Conservation (phyloP, 2,888 invertebrate species). For the Drosophila borborema region DNA sequence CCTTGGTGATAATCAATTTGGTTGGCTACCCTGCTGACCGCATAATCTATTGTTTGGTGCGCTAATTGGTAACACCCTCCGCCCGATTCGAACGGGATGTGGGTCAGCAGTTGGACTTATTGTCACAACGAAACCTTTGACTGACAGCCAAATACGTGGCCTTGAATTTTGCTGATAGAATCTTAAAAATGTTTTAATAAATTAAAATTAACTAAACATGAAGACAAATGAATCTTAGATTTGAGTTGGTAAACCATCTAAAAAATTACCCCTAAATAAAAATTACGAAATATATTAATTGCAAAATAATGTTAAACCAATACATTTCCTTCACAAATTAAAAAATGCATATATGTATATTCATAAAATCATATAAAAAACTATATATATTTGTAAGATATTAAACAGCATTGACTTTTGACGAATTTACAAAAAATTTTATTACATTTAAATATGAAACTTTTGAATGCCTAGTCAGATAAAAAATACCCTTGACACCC, state of each 20-base stretch:
- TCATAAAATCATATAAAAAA: neutral
- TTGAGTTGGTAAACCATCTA: neutral
- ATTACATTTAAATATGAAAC: conserved; percentile 30
- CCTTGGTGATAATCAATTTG: conserved; percentile 80
- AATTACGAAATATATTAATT: neutral
- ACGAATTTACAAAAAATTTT: conserved; percentile 54
- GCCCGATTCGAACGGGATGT: neutral
- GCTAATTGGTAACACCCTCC: conserved; percentile 54
- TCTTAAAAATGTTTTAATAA: neutral
- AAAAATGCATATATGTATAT: neutral
- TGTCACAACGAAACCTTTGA: neutral
- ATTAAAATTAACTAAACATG: neutral
- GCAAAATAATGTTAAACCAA: neutral
- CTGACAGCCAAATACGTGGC: conserved; percentile 1
- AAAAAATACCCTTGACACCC: conserved; percentile 16
- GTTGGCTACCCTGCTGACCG: conserved; percentile 25
- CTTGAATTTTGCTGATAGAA: conserved; percentile 22
- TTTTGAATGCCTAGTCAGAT: conserved; percentile 12
- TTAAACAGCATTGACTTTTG: conserved; percentile 11
- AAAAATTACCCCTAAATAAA: neutral
- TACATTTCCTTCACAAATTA: neutral
- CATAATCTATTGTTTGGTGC: conserved; percentile 47
- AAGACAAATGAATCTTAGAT: neutral
- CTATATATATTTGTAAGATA: neutral
- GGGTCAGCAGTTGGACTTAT: conserved; percentile 22